Conservation (phyloP, 1,140 invertebrate genomes). For the Trypoxylus dichotomus region DNA sequence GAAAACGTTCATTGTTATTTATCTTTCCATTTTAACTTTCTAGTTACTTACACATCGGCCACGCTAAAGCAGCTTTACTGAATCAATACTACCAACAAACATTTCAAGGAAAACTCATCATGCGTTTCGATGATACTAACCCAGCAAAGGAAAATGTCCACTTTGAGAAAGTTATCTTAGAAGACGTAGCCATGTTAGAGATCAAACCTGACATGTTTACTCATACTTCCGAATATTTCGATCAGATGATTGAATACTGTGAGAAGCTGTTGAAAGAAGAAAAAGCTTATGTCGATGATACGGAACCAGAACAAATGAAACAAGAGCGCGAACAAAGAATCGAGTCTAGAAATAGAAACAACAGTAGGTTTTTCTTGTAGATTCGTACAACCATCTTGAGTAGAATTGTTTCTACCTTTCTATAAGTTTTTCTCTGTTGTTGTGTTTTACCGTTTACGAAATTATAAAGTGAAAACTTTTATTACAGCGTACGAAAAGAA, state of each 20-base stretch:
- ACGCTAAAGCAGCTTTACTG: slow-evolving; percentile 97
- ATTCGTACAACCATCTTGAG: too few species aligned
- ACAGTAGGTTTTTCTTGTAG: slow-evolving; percentile 65
- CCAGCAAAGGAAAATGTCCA: slow-evolving; percentile 98
- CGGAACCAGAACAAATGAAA: slow-evolving; percentile 93
- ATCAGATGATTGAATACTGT: slow-evolving; percentile 85
- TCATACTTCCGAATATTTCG: slow-evolving; percentile 97
- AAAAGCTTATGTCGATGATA: slow-evolving; percentile 96
- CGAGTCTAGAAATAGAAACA: slow-evolving; percentile 85
- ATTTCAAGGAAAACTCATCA: slow-evolving; percentile 94
- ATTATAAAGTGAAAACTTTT: too few species aligned
- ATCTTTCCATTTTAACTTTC: slow-evolving; percentile 1
- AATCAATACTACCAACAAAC: slow-evolving; percentile 96
- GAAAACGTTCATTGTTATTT: slow-evolving; percentile 28
- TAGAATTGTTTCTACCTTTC: too few species aligned
- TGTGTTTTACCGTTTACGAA: too few species aligned
- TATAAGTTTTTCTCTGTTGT: too few species aligned
- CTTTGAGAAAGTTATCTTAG: slow-evolving; percentile 96
- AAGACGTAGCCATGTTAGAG: slow-evolving; percentile 90
- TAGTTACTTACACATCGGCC: slow-evolving; percentile 93
- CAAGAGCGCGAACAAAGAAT: slow-evolving; percentile 86
- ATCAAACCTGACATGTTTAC: slow-evolving; percentile 93
- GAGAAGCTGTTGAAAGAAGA: slow-evolving; percentile 85
- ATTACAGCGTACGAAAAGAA: slow-evolving; percentile 78
- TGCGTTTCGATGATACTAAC: slow-evolving; percentile 99